Conservation (phyloP, 2,888 invertebrate species). For the Andrena chrysosceles region DNA sequence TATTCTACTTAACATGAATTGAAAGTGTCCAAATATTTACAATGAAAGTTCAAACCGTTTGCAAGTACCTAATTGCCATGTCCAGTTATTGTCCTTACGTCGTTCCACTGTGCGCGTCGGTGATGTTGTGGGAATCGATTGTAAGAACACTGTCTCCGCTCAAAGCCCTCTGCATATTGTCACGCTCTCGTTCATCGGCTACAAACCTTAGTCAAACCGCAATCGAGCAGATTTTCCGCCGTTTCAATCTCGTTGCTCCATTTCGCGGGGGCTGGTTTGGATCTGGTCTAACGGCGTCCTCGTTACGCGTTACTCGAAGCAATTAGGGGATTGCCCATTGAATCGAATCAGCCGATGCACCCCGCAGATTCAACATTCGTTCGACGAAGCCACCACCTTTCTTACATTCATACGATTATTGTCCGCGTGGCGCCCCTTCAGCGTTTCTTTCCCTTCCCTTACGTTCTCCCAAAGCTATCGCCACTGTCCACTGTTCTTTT, state of each 20-base stretch:
- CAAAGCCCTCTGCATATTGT: constrained; percentile 40
- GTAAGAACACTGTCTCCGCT: constrained; percentile 24
- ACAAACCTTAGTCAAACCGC: constrained; percentile 35
- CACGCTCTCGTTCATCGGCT: constrained; percentile 55
- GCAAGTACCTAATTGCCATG: too few species aligned
- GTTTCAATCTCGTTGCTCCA: constrained; percentile 37
- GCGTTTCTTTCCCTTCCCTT: background rate
- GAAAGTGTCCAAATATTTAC: too few species aligned
- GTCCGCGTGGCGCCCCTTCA: too few species aligned
- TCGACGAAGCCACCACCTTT: background rate
- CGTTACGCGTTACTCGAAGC: constrained; percentile 14
- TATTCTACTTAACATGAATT: too few species aligned
- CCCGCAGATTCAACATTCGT: background rate
- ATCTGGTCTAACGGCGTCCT: constrained; percentile 16
- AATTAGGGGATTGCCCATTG: constrained; percentile 9
- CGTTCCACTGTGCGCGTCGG: too few species aligned
- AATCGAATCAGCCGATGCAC: background rate
- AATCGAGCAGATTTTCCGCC: constrained; percentile 46
- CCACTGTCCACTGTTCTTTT: constrained; percentile 5
- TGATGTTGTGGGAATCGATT: too few species aligned
- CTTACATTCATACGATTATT: too few species aligned
- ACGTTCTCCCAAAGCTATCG: background rate
- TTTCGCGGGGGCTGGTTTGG: constrained; percentile 8
- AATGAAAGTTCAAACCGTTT: too few species aligned
- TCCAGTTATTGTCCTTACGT: too few species aligned